Percentiles rank a stretch among this genome's conserved stretches.
Evolutionary conservation across 2,888 invertebrate species (phyloP).

Genomic region (Loripinus fragilis): DNA sequence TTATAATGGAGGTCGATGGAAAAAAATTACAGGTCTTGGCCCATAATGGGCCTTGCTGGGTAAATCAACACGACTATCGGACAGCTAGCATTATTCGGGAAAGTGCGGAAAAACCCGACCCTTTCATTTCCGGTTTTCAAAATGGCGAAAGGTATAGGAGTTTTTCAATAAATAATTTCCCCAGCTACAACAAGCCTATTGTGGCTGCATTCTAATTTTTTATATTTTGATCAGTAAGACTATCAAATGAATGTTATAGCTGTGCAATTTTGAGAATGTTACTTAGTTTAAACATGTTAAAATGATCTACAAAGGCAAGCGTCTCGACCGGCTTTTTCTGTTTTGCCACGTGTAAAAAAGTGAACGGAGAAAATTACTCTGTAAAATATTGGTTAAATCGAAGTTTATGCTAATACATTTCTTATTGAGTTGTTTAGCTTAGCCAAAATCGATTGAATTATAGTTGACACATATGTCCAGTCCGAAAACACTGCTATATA

Average conservation of each 20-base stretch:
- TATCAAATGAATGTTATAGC: background rate
- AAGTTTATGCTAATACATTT: background rate
- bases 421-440: too few relatives aligned
- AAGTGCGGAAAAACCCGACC: background rate
- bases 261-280: background rate
- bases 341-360: slow-evolving; percentile 4
- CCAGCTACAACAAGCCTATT: background rate
- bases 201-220: background rate
- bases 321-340: background rate
- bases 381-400: too few relatives aligned
- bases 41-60: too few relatives aligned
- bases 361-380: too few relatives aligned
- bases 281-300: background rate
- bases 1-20: too few relatives aligned
- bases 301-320: background rate
- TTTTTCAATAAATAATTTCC: background rate
- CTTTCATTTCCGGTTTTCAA: background rate
- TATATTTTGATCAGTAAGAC: background rate
- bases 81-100: background rate
- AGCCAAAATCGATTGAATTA: too few relatives aligned
- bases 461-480: too few relatives aligned
- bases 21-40: too few relatives aligned
- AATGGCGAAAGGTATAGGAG: slow-evolving; percentile 8
- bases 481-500: too few relatives aligned
- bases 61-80: too few relatives aligned